Evolutionary conservation across 2,888 invertebrate species (phyloP), one percentile per base, ranked within the genome.

Genomic region (Parnassius smintheus): DNA sequence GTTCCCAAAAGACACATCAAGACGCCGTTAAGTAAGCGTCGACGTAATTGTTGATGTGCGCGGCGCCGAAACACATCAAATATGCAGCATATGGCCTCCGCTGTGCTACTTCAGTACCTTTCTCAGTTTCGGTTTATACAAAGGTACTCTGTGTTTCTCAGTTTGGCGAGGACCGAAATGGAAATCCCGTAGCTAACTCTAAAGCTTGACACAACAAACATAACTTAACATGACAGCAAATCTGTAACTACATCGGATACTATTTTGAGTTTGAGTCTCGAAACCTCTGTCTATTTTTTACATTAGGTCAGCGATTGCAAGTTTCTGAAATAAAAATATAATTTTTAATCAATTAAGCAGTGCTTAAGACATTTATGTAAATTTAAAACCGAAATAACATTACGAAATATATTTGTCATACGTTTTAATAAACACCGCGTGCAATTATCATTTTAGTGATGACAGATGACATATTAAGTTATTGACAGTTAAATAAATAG

Each of bases 21-120:
- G 81, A 74, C 75, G 66, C 75, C 80, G 76, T 82, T 81, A 80
- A 77, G 76, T 82, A 83, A 86, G 78, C 73, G 75, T 66, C 66
- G 65, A 65, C 68, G 68, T 72, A 87, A 87, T 86, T 80, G 79
- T 83, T 80, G 79, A 86, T 49, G 49, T 81, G 80, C 77, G 77
- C 78, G 75, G 79, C 77, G 61, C 52, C 53, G 46, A n/a, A 49
- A 35, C 74, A 69, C 78, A 90, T 89, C 82, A 88, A 89, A 89
- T 88, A 90, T 88, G 86, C 82, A 90, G 75, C 76, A 75, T 71
- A 72, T 73, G 80, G 81, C 70, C 52, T 57, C 57, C 53, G 44
- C 49, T 58, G 18, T 54, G 48, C 57, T 51, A 57, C 53, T 53
- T 54, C 49, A 42, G 42, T 12, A 35, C 51, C 45, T 44, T 57